Conservation (phyloP, 2,113 vertebrate species). For the Piaya cayana region DNA sequence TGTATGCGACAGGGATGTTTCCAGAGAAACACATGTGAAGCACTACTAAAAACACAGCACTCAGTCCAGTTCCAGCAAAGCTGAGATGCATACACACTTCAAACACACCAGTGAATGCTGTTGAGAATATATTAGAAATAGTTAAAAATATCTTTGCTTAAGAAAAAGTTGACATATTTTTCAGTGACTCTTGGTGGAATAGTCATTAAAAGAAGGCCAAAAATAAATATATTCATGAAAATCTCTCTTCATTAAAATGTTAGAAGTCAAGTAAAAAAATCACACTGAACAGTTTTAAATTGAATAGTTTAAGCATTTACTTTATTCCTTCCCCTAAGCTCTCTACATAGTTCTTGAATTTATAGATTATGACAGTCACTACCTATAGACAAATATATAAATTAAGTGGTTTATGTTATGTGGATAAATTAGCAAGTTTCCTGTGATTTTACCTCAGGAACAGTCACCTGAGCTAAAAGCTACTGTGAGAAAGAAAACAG, state of each 20-base stretch:
- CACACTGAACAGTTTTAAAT: neutral
- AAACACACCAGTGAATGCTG: neutral
- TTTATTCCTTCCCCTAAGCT: neutral
- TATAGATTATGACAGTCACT: neutral
- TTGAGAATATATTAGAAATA: neutral
- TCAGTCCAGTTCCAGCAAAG: neutral
- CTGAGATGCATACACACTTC: accelerated
- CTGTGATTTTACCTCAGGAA: neutral
- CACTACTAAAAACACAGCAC: neutral
- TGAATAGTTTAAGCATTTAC: neutral
- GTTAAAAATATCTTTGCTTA: neutral
- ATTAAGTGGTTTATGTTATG: neutral
- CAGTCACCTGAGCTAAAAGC: neutral
- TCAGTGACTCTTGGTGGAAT: neutral
- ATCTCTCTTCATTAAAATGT: neutral
- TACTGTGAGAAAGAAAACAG: neutral
- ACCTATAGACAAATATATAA: neutral
- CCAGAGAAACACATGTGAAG: neutral
- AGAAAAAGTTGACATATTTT: neutral
- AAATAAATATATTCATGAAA: neutral
- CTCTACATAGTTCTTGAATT: neutral
- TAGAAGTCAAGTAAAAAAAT: neutral
- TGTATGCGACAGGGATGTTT: neutral
- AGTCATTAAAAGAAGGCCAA: neutral
- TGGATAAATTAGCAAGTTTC: neutral